phyloP scores from a whole-genome alignment of 2,797 vertebrate genomes.

The Gambelia wislizenii region DNA sequence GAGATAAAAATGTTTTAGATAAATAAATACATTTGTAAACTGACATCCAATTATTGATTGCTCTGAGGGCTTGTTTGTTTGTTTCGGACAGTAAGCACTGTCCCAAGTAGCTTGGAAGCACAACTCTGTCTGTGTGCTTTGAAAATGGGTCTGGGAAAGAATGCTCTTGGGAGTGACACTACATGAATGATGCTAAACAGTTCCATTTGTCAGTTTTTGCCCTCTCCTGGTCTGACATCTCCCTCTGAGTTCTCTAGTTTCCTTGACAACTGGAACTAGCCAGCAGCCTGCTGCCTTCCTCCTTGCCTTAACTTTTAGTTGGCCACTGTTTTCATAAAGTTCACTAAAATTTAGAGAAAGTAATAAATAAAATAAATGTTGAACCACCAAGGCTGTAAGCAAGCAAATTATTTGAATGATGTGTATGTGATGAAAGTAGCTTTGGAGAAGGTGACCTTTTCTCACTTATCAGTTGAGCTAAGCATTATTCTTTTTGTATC shows the following conservation, averaged over 20 bases:
- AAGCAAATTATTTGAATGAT: not conserved
- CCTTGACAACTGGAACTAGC: conserved; percentile 5
- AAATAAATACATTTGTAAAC: not conserved
- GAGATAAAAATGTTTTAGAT: not conserved
- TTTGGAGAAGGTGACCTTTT: not conserved
- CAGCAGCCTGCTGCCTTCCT: not conserved
- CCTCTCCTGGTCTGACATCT: not conserved
- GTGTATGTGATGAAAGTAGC: not conserved
- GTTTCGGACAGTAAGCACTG: not conserved
- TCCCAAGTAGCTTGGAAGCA: not conserved
- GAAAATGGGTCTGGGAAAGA: not conserved
- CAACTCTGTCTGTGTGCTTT: not conserved
- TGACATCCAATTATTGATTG: not conserved
- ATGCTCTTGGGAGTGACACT: not conserved
- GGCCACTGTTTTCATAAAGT: not conserved
- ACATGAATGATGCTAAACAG: not conserved
- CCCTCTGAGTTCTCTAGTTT: conserved; percentile 5
- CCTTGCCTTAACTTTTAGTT: conserved; percentile 14
- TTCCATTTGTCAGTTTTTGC: conserved; percentile 11
- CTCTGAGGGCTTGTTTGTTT: not conserved
- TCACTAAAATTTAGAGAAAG: not conserved
- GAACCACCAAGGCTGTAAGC: not conserved
- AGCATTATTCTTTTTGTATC: not conserved
- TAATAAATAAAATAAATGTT: not conserved
- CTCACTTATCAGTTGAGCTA: not conserved